Conservation (phyloP, 2,113 vertebrate species). For the Thinocorus orbignyianus region DNA sequence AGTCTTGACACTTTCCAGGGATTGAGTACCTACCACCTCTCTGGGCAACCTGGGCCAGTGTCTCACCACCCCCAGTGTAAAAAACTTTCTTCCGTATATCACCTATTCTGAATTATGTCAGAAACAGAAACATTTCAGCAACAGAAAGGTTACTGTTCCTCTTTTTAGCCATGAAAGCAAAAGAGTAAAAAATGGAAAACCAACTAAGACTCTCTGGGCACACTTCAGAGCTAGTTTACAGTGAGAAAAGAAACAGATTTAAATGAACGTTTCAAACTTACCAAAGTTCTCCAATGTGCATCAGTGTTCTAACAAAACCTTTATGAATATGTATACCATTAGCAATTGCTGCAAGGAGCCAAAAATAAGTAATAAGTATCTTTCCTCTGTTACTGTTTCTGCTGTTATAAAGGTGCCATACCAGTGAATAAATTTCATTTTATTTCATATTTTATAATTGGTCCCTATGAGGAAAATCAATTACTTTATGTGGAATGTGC, state of each 20-base stretch:
- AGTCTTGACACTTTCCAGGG: neutral
- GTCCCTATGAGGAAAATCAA: conserved; percentile 54
- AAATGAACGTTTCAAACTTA: neutral
- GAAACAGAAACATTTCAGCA: neutral
- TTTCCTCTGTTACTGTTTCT: neutral
- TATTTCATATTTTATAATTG: conserved; percentile 51
- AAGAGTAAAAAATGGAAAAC: neutral
- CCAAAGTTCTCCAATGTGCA: neutral
- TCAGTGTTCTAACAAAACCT: neutral
- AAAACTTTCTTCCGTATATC: neutral
- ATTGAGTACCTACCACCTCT: neutral
- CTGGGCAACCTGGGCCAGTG: neutral
- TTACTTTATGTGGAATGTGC: conserved; percentile 55
- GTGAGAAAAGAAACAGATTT: neutral
- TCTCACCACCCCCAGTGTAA: neutral
- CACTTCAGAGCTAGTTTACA: neutral
- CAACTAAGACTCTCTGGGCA: neutral
- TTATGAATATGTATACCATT: neutral
- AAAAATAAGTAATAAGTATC: neutral
- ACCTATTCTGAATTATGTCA: neutral
- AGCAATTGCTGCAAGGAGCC: neutral
- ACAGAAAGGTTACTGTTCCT: neutral
- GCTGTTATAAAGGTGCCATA: neutral
- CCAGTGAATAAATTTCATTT: neutral
- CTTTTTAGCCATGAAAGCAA: neutral